These are phyloP conservation scores for Isoperla grammatica DNA, from an alignment of 2,888 invertebrate genomes.

Conservation along the genomic window DNA sequence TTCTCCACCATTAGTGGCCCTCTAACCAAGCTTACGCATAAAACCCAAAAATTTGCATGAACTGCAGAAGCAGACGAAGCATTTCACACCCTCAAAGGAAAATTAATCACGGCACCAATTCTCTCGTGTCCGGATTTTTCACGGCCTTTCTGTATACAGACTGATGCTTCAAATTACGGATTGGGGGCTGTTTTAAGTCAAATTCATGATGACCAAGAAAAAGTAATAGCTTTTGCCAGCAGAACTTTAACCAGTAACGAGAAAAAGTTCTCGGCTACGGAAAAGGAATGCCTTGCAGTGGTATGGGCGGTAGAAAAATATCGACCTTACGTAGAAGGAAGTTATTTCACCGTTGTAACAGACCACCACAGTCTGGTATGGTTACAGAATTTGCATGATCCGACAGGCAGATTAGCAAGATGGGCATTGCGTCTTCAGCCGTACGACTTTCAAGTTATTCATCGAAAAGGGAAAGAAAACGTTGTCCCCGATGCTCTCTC, in stretches of 20 bases:
- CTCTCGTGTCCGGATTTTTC: conserved; percentile 32
- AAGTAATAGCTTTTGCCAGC: conserved; percentile 6
- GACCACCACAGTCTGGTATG: conserved; percentile 9
- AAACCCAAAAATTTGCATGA: conserved; percentile 8
- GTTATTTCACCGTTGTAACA: conserved; percentile 4
- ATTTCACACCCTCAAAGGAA: conserved; percentile 24
- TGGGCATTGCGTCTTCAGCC: conserved; percentile 31
- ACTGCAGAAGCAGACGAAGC: conserved; percentile 14
- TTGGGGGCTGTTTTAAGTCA: conserved; percentile 35
- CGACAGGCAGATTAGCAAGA: conserved; percentile 4
- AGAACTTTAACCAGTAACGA: conserved; percentile 5
- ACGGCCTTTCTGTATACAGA: conserved; percentile 29
- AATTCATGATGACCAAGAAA: conserved; percentile 27
- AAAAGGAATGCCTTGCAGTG: conserved; percentile 10
- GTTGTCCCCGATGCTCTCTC: conserved; percentile 38
- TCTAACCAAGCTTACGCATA: conserved; percentile 10
- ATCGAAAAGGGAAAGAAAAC: conserved; percentile 35
- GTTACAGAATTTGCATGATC: conserved; percentile 11
- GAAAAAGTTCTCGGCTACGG: conserved; percentile 5
- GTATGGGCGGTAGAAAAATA: conserved; percentile 17
- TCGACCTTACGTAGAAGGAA: conserved; percentile 17
- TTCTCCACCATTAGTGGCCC: not conserved
- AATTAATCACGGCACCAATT: conserved; percentile 29
- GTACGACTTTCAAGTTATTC: conserved; percentile 35
- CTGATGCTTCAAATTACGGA: conserved; percentile 35